These are phyloP conservation scores for Odontamblyopus lacepedii DNA, from an alignment of 2,797 vertebrate species.

Conservation along the genomic window DNA sequence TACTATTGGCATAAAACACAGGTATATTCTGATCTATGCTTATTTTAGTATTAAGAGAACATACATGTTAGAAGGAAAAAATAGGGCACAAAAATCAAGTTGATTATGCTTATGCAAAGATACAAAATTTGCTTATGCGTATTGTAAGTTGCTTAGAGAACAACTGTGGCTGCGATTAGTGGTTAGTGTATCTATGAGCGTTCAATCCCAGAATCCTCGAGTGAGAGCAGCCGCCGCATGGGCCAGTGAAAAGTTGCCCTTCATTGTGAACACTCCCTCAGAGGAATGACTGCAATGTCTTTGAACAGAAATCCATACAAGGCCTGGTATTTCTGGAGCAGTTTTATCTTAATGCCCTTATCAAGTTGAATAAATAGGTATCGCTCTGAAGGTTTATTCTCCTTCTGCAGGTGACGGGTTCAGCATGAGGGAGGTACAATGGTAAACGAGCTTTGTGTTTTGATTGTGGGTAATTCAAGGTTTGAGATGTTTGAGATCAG, in stretches of 20 bases:
- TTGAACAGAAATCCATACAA: conserved; percentile 62
- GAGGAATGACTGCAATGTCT: conserved; percentile 65
- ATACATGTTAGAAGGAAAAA: background rate
- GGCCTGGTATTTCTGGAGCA: conserved; percentile 55
- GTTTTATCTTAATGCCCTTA: conserved; percentile 46
- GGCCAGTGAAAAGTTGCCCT: conserved; percentile 57
- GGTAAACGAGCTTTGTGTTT: background rate
- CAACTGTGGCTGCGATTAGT: conserved; percentile 28
- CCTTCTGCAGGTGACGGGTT: conserved; percentile 14
- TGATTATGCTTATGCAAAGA: background rate
- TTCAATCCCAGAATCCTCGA: conserved; percentile 36
- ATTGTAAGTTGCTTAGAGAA: conserved; percentile 9
- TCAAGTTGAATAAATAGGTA: conserved; percentile 39
- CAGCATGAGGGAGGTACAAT: conserved; percentile 16
- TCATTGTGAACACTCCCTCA: conserved; percentile 64
- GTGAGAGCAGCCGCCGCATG: conserved; percentile 25
- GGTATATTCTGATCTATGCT: background rate
- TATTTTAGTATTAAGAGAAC: background rate
- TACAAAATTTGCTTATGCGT: background rate
- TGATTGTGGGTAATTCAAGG: background rate
- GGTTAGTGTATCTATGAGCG: conserved; percentile 34
- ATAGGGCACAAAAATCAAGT: background rate
- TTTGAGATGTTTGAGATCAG: too few species aligned
- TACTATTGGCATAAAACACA: background rate
- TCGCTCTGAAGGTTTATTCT: conserved; percentile 25